These are phyloP conservation scores for Orthosia incerta DNA, from an alignment of 2,888 invertebrate species.

Conservation along the genomic window DNA sequence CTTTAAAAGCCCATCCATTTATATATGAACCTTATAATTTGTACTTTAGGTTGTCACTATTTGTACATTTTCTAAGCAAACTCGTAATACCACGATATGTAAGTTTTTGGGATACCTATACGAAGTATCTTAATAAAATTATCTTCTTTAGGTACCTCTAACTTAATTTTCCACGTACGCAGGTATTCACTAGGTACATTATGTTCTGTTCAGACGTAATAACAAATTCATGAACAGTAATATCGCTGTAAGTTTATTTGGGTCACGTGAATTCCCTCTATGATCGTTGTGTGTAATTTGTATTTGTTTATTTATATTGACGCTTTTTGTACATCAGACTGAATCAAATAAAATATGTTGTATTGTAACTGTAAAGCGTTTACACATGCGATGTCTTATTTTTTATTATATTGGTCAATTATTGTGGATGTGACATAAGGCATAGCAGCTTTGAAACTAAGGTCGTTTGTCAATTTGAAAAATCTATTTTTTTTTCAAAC, in stretches of 20 bases:
- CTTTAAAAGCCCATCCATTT: too few relatives aligned
- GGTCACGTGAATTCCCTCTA: conserved; percentile 49
- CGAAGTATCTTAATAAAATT: conserved; percentile 2
- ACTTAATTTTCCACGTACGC: conserved; percentile 6
- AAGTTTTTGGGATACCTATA: background rate
- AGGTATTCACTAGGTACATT: conserved; percentile 2
- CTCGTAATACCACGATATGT: background rate
- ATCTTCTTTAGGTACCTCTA: conserved; percentile 9
- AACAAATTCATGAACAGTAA: conserved; percentile 58
- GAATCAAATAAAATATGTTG: background rate
- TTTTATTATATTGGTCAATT: too few relatives aligned
- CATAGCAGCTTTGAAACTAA: too few relatives aligned
- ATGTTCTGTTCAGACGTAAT: conserved; percentile 31
- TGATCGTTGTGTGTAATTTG: conserved; percentile 39
- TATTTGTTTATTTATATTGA: conserved; percentile 41
- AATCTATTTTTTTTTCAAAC: too few relatives aligned
- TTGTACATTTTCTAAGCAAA: background rate
- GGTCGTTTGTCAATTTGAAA: too few relatives aligned
- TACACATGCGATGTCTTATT: too few relatives aligned
- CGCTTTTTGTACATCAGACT: conserved; percentile 2
- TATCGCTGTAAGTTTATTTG: conserved; percentile 52
- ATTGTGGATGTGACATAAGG: too few relatives aligned
- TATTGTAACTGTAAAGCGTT: too few relatives aligned
- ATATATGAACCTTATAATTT: background rate
- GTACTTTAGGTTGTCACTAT: background rate